A percentile compares a stretch with the other conserved stretches of the same genome.
phyloP scores from a whole-genome alignment of 2,888 invertebrate genomes.

The Lutraria lutraria region DNA sequence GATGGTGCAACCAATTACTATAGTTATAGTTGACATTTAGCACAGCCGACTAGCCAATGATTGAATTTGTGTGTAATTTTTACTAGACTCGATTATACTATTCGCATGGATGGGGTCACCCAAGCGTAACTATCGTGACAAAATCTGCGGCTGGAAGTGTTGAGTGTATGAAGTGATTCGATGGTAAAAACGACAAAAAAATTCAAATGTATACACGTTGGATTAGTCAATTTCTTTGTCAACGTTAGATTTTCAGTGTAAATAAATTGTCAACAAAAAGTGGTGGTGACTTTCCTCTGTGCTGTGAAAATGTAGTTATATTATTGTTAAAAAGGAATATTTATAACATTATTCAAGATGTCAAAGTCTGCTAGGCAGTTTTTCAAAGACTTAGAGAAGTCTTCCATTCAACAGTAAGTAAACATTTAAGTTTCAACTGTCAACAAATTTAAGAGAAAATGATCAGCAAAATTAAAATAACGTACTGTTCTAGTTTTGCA shows the following conservation, averaged over 20 bases:
- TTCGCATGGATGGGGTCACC: constrained; percentile 8
- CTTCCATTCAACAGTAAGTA: constrained; percentile 36
- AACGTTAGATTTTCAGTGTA: constrained; percentile 24
- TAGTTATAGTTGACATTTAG: constrained; percentile 18
- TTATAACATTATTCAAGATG: neutral
- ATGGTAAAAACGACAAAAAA: constrained; percentile 36
- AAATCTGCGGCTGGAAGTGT: constrained; percentile 37
- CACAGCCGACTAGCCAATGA: neutral
- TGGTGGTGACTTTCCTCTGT: neutral
- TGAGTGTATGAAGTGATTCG: constrained; percentile 9
- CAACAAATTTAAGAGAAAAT: too few species aligned
- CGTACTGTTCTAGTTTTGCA: neutral
- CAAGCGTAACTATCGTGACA: constrained; percentile 35
- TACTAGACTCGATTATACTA: constrained; percentile 27
- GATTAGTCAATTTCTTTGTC: constrained; percentile 38
- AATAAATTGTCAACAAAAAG: neutral
- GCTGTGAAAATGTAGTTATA: neutral
- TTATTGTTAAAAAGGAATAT: constrained; percentile 20
- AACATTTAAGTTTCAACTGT: neutral
- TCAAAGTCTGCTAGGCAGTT: constrained; percentile 45
- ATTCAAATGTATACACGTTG: constrained; percentile 34
- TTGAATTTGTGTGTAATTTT: constrained; percentile 29
- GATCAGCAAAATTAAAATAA: neutral
- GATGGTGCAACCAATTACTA: constrained; percentile 18
- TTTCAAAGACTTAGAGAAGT: constrained; percentile 48